Conservation (phyloP, 2,888 invertebrate species). For the Amitus sp. region DNA sequence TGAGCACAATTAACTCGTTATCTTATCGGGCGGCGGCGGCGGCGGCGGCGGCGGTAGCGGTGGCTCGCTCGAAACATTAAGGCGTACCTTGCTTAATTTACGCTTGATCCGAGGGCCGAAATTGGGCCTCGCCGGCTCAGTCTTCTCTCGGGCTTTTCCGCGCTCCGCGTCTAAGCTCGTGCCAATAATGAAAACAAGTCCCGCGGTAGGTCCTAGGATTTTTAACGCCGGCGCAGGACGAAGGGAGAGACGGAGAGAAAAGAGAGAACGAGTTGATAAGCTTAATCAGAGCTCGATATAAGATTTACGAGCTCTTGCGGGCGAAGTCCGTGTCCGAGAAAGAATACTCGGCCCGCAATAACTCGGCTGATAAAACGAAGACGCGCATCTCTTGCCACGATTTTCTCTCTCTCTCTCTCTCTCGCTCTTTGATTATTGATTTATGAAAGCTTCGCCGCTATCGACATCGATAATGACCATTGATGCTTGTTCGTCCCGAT, state of each 20-base stretch:
- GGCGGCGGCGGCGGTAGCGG: slow-evolving; percentile 43
- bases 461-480: slow-evolving; percentile 25
- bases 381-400: slow-evolving; percentile 5
- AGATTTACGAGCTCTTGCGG: slow-evolving; percentile 37
- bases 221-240: slow-evolving; percentile 16
- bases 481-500: slow-evolving; percentile 24
- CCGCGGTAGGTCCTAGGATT: slow-evolving; percentile 40
- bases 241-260: slow-evolving; percentile 6
- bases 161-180: slow-evolving; percentile 4
- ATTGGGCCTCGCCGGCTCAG: slow-evolving; percentile 14
- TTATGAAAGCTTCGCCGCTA: slow-evolving; percentile 23
- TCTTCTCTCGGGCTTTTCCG: not conserved
- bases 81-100: slow-evolving; percentile 64
- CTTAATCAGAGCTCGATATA: slow-evolving; percentile 38
- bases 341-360: slow-evolving; percentile 22
- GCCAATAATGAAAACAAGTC: slow-evolving; percentile 15
- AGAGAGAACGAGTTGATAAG: slow-evolving; percentile 32
- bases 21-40: slow-evolving; percentile 63
- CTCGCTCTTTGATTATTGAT: slow-evolving; percentile 26
- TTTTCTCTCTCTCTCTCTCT: no score
- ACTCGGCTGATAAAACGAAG: slow-evolving; percentile 10
- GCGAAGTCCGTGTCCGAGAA: slow-evolving; percentile 11
- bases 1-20: slow-evolving; percentile 66
- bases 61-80: slow-evolving; percentile 29
- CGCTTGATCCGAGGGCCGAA: slow-evolving; percentile 49